A percentile compares a stretch with the other conserved stretches of the same genome.
Evolutionary conservation across 1,140 invertebrate genomes (phyloP).

Genomic region (Drosophila cardini): DNA sequence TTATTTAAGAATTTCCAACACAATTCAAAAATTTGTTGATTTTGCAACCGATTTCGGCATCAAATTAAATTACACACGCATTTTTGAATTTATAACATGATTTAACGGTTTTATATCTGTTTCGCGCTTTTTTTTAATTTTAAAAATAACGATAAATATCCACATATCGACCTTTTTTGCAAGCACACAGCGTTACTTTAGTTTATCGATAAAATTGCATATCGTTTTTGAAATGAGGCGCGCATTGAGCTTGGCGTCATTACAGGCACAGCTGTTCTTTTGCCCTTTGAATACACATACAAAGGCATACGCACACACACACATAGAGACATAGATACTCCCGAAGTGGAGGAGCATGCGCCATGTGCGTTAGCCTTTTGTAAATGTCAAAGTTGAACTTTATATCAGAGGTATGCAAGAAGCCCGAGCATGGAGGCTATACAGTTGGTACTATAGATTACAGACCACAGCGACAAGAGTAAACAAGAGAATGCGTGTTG

Average conservation of each 20-base stretch:
- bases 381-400: constrained; percentile 75
- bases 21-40: too few species aligned
- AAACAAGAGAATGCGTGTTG: constrained; percentile 36
- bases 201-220: constrained; percentile 2
- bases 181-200: too few species aligned
- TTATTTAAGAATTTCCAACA: too few species aligned
- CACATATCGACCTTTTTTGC: neutral
- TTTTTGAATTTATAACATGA: too few species aligned
- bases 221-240: constrained; percentile 13
- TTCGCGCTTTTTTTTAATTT: too few species aligned
- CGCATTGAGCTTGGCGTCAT: constrained; percentile 8
- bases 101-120: neutral
- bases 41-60: too few species aligned
- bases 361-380: constrained; percentile 37
- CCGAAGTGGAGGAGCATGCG: constrained; percentile 41
- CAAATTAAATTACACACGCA: too few species aligned
- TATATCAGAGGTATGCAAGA: constrained; percentile 20
- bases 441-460: constrained; percentile 24
- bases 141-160: too few species aligned
- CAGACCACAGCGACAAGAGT: constrained; percentile 25
- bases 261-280: constrained; percentile 10
- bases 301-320: neutral
- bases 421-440: constrained; percentile 1
- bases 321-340: neutral
- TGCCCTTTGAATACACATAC: neutral